Percentiles rank a stretch among this genome's conserved stretches.
These are phyloP conservation scores for Protobothrops flavoviridis DNA, from an alignment of 2,113 vertebrate genomes.

Conservation along the genomic window DNA sequence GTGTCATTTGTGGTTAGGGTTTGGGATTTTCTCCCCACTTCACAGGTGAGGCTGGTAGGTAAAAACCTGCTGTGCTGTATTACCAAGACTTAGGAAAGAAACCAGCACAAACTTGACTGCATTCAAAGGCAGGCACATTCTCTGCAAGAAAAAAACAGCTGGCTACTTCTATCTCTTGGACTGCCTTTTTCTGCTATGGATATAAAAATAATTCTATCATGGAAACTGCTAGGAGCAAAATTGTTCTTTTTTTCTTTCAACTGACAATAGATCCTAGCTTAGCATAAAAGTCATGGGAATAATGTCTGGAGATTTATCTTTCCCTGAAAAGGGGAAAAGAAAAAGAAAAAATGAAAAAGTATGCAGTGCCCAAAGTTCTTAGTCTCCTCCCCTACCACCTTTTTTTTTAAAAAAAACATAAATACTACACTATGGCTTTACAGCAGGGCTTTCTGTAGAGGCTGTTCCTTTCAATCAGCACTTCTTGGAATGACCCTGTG, in stretches of 20 bases:
- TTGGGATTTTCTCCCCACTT: not conserved
- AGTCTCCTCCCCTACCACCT: not conserved
- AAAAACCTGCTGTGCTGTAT: not conserved
- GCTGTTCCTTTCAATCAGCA: not conserved
- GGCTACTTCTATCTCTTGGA: not conserved
- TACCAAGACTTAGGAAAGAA: not conserved
- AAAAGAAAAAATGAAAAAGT: not conserved
- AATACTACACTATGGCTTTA: not conserved
- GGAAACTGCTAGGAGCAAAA: not conserved
- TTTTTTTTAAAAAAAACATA: not conserved
- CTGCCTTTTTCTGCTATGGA: not conserved
- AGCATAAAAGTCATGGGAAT: not conserved
- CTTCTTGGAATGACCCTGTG: not conserved
- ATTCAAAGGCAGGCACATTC: not conserved
- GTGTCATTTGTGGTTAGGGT: not conserved
- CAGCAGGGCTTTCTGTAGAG: not conserved
- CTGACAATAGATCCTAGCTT: not conserved
- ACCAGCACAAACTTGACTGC: not conserved
- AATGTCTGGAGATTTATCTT: not conserved
- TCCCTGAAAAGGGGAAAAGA: not conserved
- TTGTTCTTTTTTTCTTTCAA: not conserved
- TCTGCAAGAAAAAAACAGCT: not conserved
- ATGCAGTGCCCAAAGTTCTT: not conserved
- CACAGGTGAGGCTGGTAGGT: not conserved
- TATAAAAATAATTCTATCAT: not conserved